Percentiles rank a stretch among this genome's conserved stretches.
Evolutionary conservation across 2,113 vertebrate genomes (phyloP).

Genomic region (Phalacrocorax carbo): DNA sequence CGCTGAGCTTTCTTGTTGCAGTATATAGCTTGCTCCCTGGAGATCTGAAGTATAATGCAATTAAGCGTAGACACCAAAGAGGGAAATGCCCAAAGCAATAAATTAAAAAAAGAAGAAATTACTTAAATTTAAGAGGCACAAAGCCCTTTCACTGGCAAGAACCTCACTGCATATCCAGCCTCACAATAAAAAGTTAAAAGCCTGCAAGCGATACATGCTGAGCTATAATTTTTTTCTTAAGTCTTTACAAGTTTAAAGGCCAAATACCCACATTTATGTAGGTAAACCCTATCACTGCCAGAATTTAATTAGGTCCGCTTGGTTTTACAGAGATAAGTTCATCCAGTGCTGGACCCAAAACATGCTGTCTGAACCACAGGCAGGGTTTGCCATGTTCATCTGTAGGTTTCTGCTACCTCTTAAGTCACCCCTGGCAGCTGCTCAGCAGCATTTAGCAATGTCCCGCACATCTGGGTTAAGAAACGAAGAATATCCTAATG

Average conservation of each 20-base stretch:
- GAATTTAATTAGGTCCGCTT: neutral
- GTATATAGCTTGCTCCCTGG: no score
- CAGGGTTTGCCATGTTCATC: neutral
- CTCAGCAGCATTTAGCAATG: neutral
- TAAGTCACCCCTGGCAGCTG: neutral
- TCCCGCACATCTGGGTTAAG: neutral
- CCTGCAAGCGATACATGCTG: neutral
- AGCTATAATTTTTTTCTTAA: neutral
- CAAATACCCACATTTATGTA: neutral
- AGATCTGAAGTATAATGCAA: neutral
- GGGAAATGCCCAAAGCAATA: neutral
- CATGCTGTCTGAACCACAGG: accelerated
- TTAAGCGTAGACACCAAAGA: neutral
- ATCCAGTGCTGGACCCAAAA: neutral
- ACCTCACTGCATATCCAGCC: neutral
- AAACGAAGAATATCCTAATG: neutral
- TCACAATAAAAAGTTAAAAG: neutral
- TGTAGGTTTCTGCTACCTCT: neutral
- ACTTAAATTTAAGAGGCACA: neutral
- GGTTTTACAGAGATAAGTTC: neutral
- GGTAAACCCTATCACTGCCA: neutral
- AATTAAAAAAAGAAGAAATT: neutral
- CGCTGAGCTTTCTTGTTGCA: neutral
- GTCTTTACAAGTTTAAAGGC: neutral
- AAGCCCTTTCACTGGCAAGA: neutral